Percentiles rank a stretch among this genome's conserved stretches.
phyloP scores from a whole-genome alignment of 2,113 vertebrate genomes.

The Pholis gunnellus region DNA sequence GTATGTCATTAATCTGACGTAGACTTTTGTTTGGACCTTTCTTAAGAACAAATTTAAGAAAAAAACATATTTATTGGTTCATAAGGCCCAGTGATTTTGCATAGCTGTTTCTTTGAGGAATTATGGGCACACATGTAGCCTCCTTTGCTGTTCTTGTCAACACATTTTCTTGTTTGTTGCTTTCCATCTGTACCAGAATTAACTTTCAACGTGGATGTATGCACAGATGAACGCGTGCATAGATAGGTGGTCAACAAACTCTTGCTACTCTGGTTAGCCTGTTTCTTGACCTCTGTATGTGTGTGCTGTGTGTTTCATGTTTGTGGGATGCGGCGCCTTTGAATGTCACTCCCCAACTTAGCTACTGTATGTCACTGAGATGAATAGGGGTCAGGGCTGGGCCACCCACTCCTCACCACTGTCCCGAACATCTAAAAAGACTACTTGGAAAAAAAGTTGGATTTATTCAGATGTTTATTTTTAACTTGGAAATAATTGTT shows the following conservation, averaged over 20 bases:
- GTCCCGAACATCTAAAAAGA: slow-evolving; percentile 47
- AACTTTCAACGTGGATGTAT: slow-evolving; percentile 2
- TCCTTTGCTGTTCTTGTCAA: not conserved
- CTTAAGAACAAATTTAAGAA: not conserved
- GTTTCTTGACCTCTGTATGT: slow-evolving; percentile 11
- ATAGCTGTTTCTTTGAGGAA: not conserved
- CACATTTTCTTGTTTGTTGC: not conserved
- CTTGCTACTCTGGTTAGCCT: not conserved
- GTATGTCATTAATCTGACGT: not conserved
- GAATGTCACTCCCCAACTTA: slow-evolving; percentile 27
- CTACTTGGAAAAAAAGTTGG: slow-evolving; percentile 3
- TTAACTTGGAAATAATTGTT: slow-evolving; percentile 35
- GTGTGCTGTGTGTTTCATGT: not conserved
- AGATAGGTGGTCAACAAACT: not conserved
- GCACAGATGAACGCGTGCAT: not conserved
- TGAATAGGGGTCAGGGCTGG: slow-evolving; percentile 54
- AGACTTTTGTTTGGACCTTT: not conserved
- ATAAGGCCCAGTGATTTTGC: not conserved
- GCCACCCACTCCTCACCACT: slow-evolving; percentile 52
- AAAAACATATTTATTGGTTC: not conserved
- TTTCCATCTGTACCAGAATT: not conserved
- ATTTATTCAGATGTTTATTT: slow-evolving; percentile 40
- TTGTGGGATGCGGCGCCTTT: slow-evolving; percentile 25
- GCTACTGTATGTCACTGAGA: slow-evolving; percentile 49
- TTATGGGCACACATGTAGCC: not conserved